Base-by-base conservation (phyloP, 2,888 invertebrate genomes). In the Ptilodon capucinus region DNA sequence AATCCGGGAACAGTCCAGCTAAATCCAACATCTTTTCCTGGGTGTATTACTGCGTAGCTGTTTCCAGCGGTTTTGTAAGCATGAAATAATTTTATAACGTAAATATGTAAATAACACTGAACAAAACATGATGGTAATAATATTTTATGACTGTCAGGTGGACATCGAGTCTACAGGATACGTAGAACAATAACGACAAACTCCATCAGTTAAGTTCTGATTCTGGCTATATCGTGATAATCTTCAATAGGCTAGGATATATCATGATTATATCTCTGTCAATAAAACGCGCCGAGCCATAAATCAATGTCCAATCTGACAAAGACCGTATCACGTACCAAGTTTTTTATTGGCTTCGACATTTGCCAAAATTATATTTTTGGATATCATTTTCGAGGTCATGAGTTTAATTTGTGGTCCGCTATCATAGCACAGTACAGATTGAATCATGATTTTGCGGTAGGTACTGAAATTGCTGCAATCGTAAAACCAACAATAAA, bases 401-500 rank as follows among this genome's bases (percentile, higher is more conserved):
- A 21, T 36, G 32, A 46, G 51, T 38, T 39, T n/a, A n/a, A n/a
- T n/a, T 30, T 45, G 46, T 54, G 50, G 52, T 59, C 45, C 18
- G 46, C 48, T 58, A 58, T 46, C 34, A 36, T 42, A 45, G 11
- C 17, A 30, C 13, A 7, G 2, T 16, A 17, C 25, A 14, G 28
- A 41, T 41, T 41, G 39, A 44, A 52, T 51, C 13, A 16, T 23
- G 7, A 46, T 32, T 23, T 34, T 52, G 63, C 30, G 49, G 45
- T 54, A n/a, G 49, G 45, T 34, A 42, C 41, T 51, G 18, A 44
- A 49, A 64, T 64, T 49, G 49, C 46, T 7, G 1, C 18, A 16
- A 11, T n/a, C 42, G 35, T 35, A 17, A 17, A 30, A 34, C 16
- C 8, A 34, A 34, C 16, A 5, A 34, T 34, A 16, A 34, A 4